Base-by-base conservation (phyloP, 2,797 vertebrate species). In the Helostoma temminkii region DNA sequence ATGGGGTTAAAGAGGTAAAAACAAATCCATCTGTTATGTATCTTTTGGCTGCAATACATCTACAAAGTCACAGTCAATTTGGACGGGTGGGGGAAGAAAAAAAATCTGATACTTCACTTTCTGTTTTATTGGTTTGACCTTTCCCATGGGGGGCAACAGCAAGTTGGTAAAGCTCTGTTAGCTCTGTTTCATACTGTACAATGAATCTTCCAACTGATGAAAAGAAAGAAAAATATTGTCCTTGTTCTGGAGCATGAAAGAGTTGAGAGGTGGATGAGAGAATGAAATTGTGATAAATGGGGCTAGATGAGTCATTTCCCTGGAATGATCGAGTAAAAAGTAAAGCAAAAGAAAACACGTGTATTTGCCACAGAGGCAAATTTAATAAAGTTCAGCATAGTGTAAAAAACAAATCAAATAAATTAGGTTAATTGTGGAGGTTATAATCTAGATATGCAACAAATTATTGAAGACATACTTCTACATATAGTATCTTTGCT, bases 241-340 rank as follows among this genome's bases (percentile, higher is more conserved):
- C 24, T 74, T 53, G 15, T 45, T 60, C 39, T 49, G 25, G 36
- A 63, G 28, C 43, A 68, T 71, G 63, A 82, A 72, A 73, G 70
- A 81, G 66, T 8, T 0, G 15, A 70, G 22, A 24, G 39, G 32
- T 50, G 59, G 26, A 52, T 32, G 25, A 66, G 32, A 67, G 47
- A 71, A 26, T 65, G 37, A 71, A 76, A 57, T 14, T 47, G 52
- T 57, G 53, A n/a, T n/a, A n/a, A n/a, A n/a, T n/a, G n/a, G n/a
- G n/a, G n/a, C n/a, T n/a, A 82, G 55, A 62, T 71, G 77, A 79
- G 63, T 87, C 69, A 78, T 83, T 66, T 42, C 24, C 67, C 61
- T 50, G 73, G 66, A 74, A 83, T 75, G 62, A 84, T 65, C 25
- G 7, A 47, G 30, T 57, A 18, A 64, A 50, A 60, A 55, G 59